A percentile compares a stretch with the other conserved stretches of the same genome.
These are phyloP conservation scores for Lethenteron camtschaticum DNA, from an alignment of 2,113 vertebrate genomes.

Conservation along the genomic window DNA sequence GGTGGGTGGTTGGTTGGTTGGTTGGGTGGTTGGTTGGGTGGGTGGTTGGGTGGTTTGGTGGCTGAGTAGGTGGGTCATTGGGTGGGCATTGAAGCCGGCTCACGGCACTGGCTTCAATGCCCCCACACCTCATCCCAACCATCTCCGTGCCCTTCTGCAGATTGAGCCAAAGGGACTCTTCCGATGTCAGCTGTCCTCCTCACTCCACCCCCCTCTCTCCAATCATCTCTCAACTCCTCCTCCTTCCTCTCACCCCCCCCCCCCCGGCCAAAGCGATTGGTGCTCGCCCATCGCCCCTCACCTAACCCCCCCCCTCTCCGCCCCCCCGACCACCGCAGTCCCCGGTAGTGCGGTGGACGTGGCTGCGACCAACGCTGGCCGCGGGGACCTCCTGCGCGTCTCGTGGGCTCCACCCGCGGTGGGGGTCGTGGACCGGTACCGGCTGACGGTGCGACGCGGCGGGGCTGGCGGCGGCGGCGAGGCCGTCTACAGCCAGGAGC, in stretches of 20 bases:
- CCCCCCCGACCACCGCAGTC: slow-evolving; percentile 23
- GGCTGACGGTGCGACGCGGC: slow-evolving; percentile 26
- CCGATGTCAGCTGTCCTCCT: neutral
- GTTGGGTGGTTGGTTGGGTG: neutral
- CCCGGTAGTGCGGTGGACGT: slow-evolving; percentile 50
- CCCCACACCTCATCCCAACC: too few species aligned
- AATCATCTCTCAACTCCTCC: neutral
- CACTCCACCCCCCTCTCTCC: slow-evolving; percentile 7
- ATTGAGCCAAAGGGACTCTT: neutral
- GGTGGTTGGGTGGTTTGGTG: too few species aligned
- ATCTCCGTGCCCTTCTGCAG: too few species aligned
- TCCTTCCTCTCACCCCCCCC: neutral
- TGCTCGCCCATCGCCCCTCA: slow-evolving; percentile 10
- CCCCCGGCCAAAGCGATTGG: slow-evolving; percentile 12
- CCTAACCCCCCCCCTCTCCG: slow-evolving; percentile 3
- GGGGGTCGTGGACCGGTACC: slow-evolving; percentile 52
- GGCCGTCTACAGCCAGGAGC: slow-evolving; percentile 27
- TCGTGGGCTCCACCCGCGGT: slow-evolving; percentile 45
- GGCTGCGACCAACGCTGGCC: slow-evolving; percentile 42
- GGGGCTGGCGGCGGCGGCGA: slow-evolving; percentile 18
- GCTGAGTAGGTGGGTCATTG: neutral
- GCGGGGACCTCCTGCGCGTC: slow-evolving; percentile 44
- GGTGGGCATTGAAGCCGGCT: neutral
- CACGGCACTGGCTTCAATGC: too few species aligned
- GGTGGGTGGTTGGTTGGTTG: neutral